phyloP scores from a whole-genome alignment of 2,113 vertebrate species.

The Lophius piscatorius region DNA sequence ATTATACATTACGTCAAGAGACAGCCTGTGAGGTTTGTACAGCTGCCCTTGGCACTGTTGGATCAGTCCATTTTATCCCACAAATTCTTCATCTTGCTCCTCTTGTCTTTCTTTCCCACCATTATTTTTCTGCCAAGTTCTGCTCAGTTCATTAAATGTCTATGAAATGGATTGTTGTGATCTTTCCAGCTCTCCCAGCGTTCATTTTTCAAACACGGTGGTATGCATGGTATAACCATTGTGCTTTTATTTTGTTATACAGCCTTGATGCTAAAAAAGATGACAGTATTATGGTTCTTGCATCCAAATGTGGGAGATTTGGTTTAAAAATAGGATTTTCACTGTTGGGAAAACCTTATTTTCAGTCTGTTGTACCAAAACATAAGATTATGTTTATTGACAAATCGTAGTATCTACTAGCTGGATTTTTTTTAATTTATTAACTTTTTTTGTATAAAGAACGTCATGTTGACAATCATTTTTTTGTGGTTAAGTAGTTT shows the following conservation, averaged over 20 bases:
- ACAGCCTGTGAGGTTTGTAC: constrained; percentile 52
- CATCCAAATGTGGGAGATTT: constrained; percentile 2
- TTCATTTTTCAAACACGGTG: neutral
- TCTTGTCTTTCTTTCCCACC: constrained; percentile 36
- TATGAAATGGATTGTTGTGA: constrained; percentile 21
- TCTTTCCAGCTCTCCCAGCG: constrained; percentile 4
- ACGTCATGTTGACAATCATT: too few relatives aligned
- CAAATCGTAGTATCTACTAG: too few relatives aligned
- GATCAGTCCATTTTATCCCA: constrained; percentile 45
- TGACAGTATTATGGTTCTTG: neutral
- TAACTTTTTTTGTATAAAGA: too few relatives aligned
- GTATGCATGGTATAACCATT: neutral
- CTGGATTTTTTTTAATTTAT: too few relatives aligned
- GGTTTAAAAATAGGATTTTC: neutral
- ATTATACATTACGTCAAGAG: constrained; percentile 32
- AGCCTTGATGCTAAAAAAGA: too few relatives aligned
- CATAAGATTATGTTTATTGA: too few relatives aligned
- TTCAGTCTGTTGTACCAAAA: too few relatives aligned
- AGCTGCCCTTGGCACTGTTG: constrained; percentile 46
- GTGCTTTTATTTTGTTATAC: neutral
- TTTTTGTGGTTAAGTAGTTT: too few relatives aligned
- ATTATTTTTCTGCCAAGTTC: constrained; percentile 37
- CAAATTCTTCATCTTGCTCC: constrained; percentile 35
- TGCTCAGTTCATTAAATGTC: constrained; percentile 9
- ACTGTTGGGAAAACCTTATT: too few relatives aligned